Conservation (phyloP, 2,888 invertebrate genomes). For the Nymphalis c-album region DNA sequence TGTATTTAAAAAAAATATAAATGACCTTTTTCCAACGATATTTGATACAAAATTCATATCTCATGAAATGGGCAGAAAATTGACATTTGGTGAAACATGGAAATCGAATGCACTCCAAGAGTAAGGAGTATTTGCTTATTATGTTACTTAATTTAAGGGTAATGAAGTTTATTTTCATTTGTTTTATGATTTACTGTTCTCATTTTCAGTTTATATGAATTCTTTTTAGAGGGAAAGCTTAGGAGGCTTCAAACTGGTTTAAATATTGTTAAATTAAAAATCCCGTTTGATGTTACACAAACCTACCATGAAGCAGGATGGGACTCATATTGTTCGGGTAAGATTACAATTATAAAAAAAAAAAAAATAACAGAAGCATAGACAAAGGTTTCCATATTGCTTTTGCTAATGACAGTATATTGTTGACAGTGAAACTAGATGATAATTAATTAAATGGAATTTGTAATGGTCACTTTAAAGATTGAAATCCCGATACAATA, state of each 20-base stretch:
- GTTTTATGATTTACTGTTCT: background rate
- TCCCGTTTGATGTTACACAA: conserved; percentile 61
- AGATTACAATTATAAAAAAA: background rate
- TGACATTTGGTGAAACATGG: conserved; percentile 75
- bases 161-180: background rate
- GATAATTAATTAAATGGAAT: too few species aligned
- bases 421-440: too few species aligned
- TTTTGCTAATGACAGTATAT: too few species aligned
- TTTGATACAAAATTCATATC: conserved; percentile 89
- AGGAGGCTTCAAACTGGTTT: conserved; percentile 59
- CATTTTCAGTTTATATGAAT: conserved; percentile 80
- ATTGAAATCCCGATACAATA: too few species aligned
- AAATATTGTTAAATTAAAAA: conserved; percentile 56
- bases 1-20: conserved; percentile 83
- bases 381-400: too few species aligned
- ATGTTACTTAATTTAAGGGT: background rate
- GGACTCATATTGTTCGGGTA: conserved; percentile 88
- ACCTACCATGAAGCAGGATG: conserved; percentile 89
- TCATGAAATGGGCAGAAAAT: conserved; percentile 72
- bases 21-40: conserved; percentile 83
- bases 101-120: conserved; percentile 77
- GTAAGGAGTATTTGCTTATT: conserved; percentile 52
- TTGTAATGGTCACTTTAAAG: too few species aligned
- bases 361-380: too few species aligned
- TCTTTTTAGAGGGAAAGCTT: conserved; percentile 78